These are phyloP conservation scores for Coenonympha glycerion DNA, from an alignment of 2,888 invertebrate genomes.

Conservation along the genomic window DNA sequence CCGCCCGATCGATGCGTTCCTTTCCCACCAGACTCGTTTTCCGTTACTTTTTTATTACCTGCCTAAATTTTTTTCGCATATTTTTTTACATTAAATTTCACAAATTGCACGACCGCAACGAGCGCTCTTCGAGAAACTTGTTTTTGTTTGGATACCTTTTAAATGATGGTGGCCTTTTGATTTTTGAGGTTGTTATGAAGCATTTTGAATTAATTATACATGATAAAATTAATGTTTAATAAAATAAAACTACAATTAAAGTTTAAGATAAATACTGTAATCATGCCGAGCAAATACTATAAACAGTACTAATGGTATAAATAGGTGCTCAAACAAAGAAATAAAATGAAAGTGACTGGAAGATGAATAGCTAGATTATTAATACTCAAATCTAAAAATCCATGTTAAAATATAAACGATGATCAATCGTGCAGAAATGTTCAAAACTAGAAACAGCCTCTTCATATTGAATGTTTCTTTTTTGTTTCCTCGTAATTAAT, in stretches of 20 bases:
- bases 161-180: constrained; percentile 32
- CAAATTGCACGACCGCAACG: constrained; percentile 59
- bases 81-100: constrained; percentile 62
- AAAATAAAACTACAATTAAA: too few relatives aligned
- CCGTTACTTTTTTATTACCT: constrained; percentile 56
- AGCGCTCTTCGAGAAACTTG: constrained; percentile 32
- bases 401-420: too few relatives aligned
- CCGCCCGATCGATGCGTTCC: constrained; percentile 37
- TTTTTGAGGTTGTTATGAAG: constrained; percentile 26
- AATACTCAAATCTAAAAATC: too few relatives aligned
- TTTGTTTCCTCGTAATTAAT: background rate
- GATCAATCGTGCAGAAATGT: too few relatives aligned
- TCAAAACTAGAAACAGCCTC: background rate
- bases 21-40: constrained; percentile 53
- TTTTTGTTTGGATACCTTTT: constrained; percentile 25
- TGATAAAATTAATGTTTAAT: background rate
- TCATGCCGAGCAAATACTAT: too few relatives aligned
- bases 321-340: too few relatives aligned
- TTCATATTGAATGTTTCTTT: background rate
- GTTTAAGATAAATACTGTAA: too few relatives aligned
- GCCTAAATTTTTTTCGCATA: constrained; percentile 42
- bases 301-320: too few relatives aligned
- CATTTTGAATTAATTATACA: background rate
- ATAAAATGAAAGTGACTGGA: too few relatives aligned
- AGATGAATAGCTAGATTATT: too few relatives aligned